A percentile compares a stretch with the other conserved stretches of the same genome.
Evolutionary conservation across 64 coral and sea anemone genomes (phyloP).

Genomic region (Montipora foliosa): DNA sequence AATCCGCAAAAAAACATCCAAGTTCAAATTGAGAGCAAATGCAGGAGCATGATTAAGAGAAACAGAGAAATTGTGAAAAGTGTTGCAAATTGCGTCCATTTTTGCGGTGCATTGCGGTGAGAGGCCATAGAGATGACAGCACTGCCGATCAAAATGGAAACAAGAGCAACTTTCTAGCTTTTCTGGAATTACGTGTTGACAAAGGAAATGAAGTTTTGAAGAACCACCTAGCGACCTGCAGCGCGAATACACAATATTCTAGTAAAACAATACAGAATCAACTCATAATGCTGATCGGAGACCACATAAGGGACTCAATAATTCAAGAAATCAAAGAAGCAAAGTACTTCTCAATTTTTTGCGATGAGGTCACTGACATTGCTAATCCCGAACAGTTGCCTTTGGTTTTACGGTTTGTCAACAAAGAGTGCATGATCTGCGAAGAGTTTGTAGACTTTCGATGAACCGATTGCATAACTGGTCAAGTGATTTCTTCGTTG

Average conservation of each 20-base stretch:
- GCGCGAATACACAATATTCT: neutral
- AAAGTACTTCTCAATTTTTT: conserved; percentile 45
- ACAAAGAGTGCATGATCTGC: conserved; percentile 22
- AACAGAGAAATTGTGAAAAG: conserved; percentile 63
- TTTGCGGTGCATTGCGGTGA: neutral
- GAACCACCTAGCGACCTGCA: too few species aligned
- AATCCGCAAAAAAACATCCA: conserved; percentile 32
- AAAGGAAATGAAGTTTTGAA: too few species aligned
- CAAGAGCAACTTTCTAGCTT: conserved; percentile 14
- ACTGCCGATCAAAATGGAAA: neutral
- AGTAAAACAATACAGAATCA: too few species aligned
- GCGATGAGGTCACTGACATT: conserved; percentile 68
- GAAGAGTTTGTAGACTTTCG: conserved; percentile 33
- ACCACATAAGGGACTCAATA: conserved; percentile 34
- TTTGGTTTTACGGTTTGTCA: conserved; percentile 48
- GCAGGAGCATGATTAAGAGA: conserved; percentile 40
- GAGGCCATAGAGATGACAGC: neutral
- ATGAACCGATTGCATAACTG: neutral
- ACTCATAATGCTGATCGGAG: neutral
- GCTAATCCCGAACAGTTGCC: conserved; percentile 59
- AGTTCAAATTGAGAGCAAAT: neutral
- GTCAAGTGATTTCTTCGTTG: conserved; percentile 24
- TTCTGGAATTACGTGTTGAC: too few species aligned
- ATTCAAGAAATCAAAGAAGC: conserved; percentile 18
- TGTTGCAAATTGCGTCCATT: neutral